A percentile compares a stretch with the other conserved stretches of the same genome.
These are phyloP conservation scores for Sarcophaga bullata DNA, from an alignment of 1,140 invertebrate genomes.

Conservation along the genomic window DNA sequence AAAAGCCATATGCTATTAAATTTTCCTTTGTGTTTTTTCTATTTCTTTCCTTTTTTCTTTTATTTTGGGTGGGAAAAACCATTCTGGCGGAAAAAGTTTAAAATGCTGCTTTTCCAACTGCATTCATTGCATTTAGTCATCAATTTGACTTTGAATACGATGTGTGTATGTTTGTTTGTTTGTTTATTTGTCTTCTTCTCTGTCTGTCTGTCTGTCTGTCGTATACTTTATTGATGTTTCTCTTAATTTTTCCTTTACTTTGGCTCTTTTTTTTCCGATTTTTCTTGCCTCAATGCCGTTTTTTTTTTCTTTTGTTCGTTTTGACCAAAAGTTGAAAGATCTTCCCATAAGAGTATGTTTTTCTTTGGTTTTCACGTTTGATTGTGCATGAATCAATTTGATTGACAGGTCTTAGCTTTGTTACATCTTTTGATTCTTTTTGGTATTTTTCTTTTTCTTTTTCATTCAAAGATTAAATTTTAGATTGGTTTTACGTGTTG, in stretches of 20 bases:
- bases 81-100: not conserved
- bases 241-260: no score
- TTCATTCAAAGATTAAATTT: not conserved
- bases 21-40: not conserved
- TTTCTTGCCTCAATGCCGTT: not conserved
- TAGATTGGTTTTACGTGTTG: not conserved
- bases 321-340: not conserved
- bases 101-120: not conserved
- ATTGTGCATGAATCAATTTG: conserved; percentile 24
- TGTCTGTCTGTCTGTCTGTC: no score
- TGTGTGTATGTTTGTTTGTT: not conserved
- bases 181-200: no score
- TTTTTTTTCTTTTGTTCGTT: not conserved
- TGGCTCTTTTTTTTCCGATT: no score
- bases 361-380: not conserved
- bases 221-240: not conserved
- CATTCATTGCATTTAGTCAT: conserved; percentile 1
- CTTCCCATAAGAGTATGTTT: not conserved
- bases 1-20: no score
- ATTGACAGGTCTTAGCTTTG: not conserved
- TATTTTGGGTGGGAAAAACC: not conserved
- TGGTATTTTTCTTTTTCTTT: not conserved
- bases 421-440: no score
- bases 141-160: conserved; percentile 21
- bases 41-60: no score